phyloP scores from a whole-genome alignment of 2,113 vertebrate genomes.

The Rattus norvegicus region GRCr8 NC_086033.1:34999001-34999500 shows the following conservation, averaged over 20 bases:
- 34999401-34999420: background rate
- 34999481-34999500: too few relatives aligned
- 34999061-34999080: too few relatives aligned
- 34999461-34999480: too few relatives aligned
- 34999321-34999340: too few relatives aligned
- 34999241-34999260: background rate
- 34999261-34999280: too few relatives aligned
- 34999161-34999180: background rate
- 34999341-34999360: background rate
- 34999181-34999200: background rate
- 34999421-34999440: background rate
- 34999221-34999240: background rate
- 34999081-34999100: background rate
- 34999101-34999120: slow-evolving; percentile 33
- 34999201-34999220: background rate
- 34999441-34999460: background rate
- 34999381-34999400: too few relatives aligned
- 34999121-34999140: background rate
- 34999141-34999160: background rate
- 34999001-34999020: too few relatives aligned
- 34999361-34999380: background rate
- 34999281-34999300: too few relatives aligned
- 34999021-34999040: too few relatives aligned
- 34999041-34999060: too few relatives aligned
- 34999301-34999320: too few relatives aligned